A percentile compares a stretch with the other conserved stretches of the same genome.
Conservation (phyloP, 2,113 vertebrate species). For the Anoplopoma fimbria region DNA sequence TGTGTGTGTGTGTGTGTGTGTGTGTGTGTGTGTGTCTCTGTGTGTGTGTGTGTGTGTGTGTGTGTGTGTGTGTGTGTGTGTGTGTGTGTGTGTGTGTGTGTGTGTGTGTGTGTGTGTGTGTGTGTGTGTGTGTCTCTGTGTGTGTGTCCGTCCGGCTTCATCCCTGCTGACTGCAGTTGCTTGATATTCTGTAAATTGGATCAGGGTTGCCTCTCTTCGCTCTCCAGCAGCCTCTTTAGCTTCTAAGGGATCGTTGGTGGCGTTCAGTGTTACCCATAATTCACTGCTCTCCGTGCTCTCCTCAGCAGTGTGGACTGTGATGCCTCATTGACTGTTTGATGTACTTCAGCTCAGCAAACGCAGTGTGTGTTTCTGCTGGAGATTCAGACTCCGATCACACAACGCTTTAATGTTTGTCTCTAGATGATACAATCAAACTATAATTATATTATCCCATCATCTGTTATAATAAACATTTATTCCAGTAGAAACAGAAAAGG, state of each 20-base stretch:
- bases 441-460: too few relatives aligned
- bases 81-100: background rate
- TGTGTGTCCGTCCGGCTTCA: background rate
- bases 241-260: background rate
- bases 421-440: too few relatives aligned
- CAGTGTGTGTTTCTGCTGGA: background rate
- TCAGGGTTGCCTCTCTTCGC: background rate
- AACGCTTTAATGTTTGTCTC: too few relatives aligned
- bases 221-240: constrained; percentile 16
- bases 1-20: constrained; percentile 4
- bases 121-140: background rate
- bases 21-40: background rate
- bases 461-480: too few relatives aligned
- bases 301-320: background rate
- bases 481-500: too few relatives aligned
- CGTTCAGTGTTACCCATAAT: constrained; percentile 1
- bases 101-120: background rate
- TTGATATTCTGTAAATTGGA: constrained; percentile 18
- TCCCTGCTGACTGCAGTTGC: background rate
- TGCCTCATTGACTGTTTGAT: background rate
- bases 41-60: background rate
- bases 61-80: constrained; percentile 6
- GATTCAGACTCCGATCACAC: background rate
- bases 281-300: background rate
- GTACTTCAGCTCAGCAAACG: background rate